A percentile compares a stretch with the other conserved stretches of the same genome.
These are phyloP conservation scores for Keiferia lycopersicella DNA, from an alignment of 2,888 invertebrate genomes.

Conservation along the genomic window DNA sequence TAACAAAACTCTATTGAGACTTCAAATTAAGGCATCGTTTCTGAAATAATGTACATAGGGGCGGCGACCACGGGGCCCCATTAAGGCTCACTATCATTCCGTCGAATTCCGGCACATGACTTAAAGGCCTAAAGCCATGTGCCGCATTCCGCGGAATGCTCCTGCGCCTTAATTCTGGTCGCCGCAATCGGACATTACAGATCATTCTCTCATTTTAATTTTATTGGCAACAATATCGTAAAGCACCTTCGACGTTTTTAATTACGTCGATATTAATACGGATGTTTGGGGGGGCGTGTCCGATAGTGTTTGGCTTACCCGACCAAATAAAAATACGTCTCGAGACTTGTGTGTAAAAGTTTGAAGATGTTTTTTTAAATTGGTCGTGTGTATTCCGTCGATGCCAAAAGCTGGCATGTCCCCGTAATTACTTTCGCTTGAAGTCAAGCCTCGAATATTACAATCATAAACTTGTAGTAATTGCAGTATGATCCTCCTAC, in stretches of 20 bases:
- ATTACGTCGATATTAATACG: conserved; percentile 59
- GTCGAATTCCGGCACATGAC: conserved; percentile 65
- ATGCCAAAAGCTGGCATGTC: conserved; percentile 68
- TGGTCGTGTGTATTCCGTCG: conserved; percentile 60
- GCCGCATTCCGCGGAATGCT: conserved; percentile 67
- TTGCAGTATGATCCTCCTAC: conserved; percentile 67
- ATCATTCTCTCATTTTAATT: conserved; percentile 59
- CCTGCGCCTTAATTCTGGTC: conserved; percentile 63
- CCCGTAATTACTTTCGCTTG: conserved; percentile 66
- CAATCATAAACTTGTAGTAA: conserved; percentile 67
- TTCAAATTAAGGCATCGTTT: conserved; percentile 51
- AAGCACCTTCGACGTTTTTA: conserved; percentile 60
- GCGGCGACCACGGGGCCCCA: conserved; percentile 73
- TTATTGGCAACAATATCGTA: conserved; percentile 55
- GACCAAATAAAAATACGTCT: conserved; percentile 47
- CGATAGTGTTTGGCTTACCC: conserved; percentile 71
- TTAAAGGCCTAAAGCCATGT: conserved; percentile 79
- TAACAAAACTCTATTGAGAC: conserved; percentile 40
- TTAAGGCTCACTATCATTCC: conserved; percentile 62
- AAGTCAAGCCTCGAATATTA: conserved; percentile 58
- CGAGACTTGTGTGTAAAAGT: conserved; percentile 22
- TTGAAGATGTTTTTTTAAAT: conserved; percentile 46
- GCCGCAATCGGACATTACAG: conserved; percentile 65
- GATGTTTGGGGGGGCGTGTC: conserved; percentile 63
- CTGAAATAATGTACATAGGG: conserved; percentile 59